Evolutionary conservation across 1,140 invertebrate species (phyloP), one percentile per base, ranked within the genome.

Genomic region (Lordiphosa collinella): DNA sequence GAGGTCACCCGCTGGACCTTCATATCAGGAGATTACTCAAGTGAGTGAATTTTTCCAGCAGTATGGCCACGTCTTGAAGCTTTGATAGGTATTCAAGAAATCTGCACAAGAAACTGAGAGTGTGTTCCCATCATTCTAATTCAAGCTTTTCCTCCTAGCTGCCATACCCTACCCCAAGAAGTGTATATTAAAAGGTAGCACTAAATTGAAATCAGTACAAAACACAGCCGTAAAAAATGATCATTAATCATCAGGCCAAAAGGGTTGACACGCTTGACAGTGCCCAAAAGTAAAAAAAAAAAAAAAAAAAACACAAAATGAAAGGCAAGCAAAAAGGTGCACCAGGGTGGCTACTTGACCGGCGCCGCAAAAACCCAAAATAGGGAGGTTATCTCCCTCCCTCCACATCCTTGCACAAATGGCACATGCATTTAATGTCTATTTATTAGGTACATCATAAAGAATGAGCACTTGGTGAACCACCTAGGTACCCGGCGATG

Each of bases 171-270:
- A 1, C 32, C 10, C 16, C 9, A 12, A 10, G 22, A 6, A 59
- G 55, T 36, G 50, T 43, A 66, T 22, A 34, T 40, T 38, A 22
- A 14, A 35, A 44, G 64, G 37, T 49, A 36, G 64, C 53, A 58
- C 47, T 67, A 68, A 82, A 82, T 82, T 84, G 78, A 84, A 84
- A 84, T 78, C 78, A 78, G 78, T 61, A 69, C 72, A 78, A 84
- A 78, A 84, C 72, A 70, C 29, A 71, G 48, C 57, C 14, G 43
- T 61, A 72, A 82, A 72, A 66, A 72, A 56, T 57, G 71, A 84
- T 84, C 76, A 82, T 82, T 82, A 82, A 82, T 82, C 76, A 82
- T 84, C 62, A 35, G 18, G 62, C 31, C 49, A 63, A 82, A 82
- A 82, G 72, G 78, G 78, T 84, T 84, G 78, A 84, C 75, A 66